These are phyloP conservation scores for Tetrapedia diversipes DNA, from an alignment of 2,888 invertebrate species.

Conservation along the genomic window DNA sequence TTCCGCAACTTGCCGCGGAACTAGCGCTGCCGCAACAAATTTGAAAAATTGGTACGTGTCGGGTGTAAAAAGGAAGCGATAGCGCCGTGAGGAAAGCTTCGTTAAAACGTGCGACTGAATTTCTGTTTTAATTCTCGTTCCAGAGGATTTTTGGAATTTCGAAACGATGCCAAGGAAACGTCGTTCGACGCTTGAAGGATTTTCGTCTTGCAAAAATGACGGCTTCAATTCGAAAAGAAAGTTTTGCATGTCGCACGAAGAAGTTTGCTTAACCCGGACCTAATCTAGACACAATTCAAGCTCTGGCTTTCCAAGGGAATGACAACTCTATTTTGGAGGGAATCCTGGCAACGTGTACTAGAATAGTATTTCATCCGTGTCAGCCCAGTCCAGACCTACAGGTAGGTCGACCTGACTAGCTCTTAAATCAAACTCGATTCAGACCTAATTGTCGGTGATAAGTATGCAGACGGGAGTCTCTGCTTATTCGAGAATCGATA, in stretches of 20 bases:
- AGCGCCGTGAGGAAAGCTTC: neutral
- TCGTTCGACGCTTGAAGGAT: no score
- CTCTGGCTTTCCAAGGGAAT: slow-evolving; percentile 10
- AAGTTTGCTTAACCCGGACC: slow-evolving; percentile 9
- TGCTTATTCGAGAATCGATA: no score
- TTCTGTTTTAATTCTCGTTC: neutral
- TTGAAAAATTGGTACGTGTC: slow-evolving; percentile 4
- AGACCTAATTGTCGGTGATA: slow-evolving; percentile 15
- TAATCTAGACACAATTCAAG: slow-evolving; percentile 27
- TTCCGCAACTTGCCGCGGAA: neutral
- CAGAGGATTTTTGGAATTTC: neutral
- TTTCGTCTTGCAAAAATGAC: neutral
- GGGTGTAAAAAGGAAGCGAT: neutral
- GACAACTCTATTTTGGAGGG: slow-evolving; percentile 25
- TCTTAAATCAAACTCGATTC: slow-evolving; percentile 32
- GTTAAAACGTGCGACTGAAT: neutral
- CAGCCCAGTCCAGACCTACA: slow-evolving; percentile 13
- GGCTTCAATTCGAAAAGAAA: slow-evolving; percentile 20
- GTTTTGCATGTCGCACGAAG: neutral
- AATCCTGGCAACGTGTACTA: slow-evolving; percentile 24
- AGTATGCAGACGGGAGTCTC: neutral
- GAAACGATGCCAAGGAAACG: neutral
- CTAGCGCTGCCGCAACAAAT: neutral
- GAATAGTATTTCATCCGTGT: slow-evolving; percentile 22
- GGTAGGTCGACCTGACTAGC: slow-evolving; percentile 22